A percentile compares a stretch with the other conserved stretches of the same genome.
Conservation (phyloP, 64 coral and sea anemone genomes). For the Montipora capricornis region DNA sequence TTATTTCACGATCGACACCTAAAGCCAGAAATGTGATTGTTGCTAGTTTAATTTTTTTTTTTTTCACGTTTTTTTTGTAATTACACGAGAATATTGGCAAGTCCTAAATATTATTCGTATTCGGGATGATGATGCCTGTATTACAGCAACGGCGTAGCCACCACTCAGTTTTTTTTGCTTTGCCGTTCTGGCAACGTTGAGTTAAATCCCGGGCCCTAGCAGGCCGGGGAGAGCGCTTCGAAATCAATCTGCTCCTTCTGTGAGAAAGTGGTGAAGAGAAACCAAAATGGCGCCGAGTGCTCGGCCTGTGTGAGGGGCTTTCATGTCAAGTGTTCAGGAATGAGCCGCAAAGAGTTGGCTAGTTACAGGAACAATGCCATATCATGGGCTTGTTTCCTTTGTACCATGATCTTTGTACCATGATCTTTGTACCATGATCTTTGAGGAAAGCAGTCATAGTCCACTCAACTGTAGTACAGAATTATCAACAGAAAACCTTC, state of each 20-base stretch:
- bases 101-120: too few species aligned
- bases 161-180: too few species aligned
- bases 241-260: neutral
- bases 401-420: neutral
- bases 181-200: too few species aligned
- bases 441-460: neutral
- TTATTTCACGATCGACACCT: too few species aligned
- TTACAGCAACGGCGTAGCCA: too few species aligned
- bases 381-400: neutral
- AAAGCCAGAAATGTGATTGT: too few species aligned
- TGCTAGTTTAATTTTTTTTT: too few species aligned
- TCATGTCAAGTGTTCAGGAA: neutral
- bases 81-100: too few species aligned
- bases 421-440: slow-evolving; percentile 10
- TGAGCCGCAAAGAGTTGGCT: slow-evolving; percentile 7
- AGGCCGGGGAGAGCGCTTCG: neutral
- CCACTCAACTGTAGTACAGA: neutral
- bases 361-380: slow-evolving; percentile 9
- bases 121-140: too few species aligned
- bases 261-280: slow-evolving; percentile 8
- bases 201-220: too few species aligned
- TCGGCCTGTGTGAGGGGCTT: slow-evolving; percentile 7
- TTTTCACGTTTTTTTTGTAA: too few species aligned
- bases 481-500: neutral
- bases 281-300: slow-evolving; percentile 15